These are phyloP conservation scores for Euschistus heros DNA, from an alignment of 1,140 invertebrate genomes.

Conservation along the genomic window DNA sequence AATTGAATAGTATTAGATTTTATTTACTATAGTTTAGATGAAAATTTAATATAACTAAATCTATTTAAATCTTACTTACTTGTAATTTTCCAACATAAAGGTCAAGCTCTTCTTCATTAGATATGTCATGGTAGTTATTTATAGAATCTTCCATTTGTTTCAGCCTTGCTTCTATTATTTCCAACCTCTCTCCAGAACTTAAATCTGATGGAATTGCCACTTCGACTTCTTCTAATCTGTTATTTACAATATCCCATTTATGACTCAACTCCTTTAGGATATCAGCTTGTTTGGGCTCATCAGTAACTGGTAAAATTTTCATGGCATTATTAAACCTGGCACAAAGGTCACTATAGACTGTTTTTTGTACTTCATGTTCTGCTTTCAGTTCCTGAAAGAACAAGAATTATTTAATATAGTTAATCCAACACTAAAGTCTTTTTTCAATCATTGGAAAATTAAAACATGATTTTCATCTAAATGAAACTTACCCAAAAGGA, in stretches of 20 bases:
- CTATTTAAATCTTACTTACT: slow-evolving; percentile 24
- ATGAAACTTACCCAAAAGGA: slow-evolving; percentile 56
- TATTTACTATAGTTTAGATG: not conserved
- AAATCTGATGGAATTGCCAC: slow-evolving; percentile 52
- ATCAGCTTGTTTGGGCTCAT: slow-evolving; percentile 41
- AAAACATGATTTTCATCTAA: slow-evolving; percentile 17
- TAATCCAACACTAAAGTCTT: not conserved
- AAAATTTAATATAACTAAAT: not conserved
- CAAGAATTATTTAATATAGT: slow-evolving; percentile 24
- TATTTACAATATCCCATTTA: not conserved
- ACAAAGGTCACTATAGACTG: slow-evolving; percentile 56
- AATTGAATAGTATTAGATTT: not conserved
- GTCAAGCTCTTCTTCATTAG: slow-evolving; percentile 67
- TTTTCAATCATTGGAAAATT: not conserved
- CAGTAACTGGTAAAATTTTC: slow-evolving; percentile 61
- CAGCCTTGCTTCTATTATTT: slow-evolving; percentile 49
- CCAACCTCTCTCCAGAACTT: slow-evolving; percentile 65
- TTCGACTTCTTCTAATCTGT: slow-evolving; percentile 44
- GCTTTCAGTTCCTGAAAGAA: slow-evolving; percentile 62
- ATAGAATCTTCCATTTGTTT: slow-evolving; percentile 34
- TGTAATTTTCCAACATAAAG: slow-evolving; percentile 67
- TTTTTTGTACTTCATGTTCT: slow-evolving; percentile 74
- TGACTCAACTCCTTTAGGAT: not conserved
- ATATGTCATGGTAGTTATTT: slow-evolving; percentile 38
- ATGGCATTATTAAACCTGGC: slow-evolving; percentile 63